Evolutionary conservation across 2,888 invertebrate species (phyloP), one percentile per base, ranked within the genome.

Genomic region (Platypus cylindrus): DNA sequence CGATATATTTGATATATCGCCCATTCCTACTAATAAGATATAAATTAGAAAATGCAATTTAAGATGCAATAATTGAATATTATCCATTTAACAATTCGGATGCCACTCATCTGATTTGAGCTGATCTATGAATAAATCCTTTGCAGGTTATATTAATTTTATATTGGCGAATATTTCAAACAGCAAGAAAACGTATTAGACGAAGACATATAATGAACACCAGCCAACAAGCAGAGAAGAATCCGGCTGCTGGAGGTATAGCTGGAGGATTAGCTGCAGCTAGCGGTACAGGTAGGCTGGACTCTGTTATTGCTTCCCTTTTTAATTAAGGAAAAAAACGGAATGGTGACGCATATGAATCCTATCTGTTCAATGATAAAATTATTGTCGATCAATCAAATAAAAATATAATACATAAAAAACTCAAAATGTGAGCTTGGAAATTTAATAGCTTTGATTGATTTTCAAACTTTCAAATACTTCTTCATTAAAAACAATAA

Each of bases 91-190:
- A n/a, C n/a, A n/a, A n/a, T n/a, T n/a, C n/a, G n/a, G n/a, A n/a
- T n/a, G n/a, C n/a, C n/a, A n/a, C n/a, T n/a, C n/a, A n/a, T 9
- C 5, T 7, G 20, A 20, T 9, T 5, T 20, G 20, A 20, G 20
- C 20, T 20, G 9, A 20, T 20, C 9, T 20, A 20, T 20, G 9
- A 20, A 20, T 5, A 20, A 20, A 20, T 7, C 30, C 11, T 16
- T 34, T 32, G 3, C 28, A 41, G 41, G 77, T 87, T 34, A 90
- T 94, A 56, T 71, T 93, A 47, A 73, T 86, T 52, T 71, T 93
- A 29, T 93, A 93, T 66, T 87, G 85, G 80, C 74, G 85, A 58
- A 91, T 82, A 68, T 81, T 84, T 65, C 79, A 86, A 61, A 85
- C 89, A 4, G 93, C 93, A 5, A 70, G 86, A 39, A 80, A 80